Evolutionary conservation across 2,797 vertebrate species (phyloP).

Genomic region (Hydrophis major): DNA sequence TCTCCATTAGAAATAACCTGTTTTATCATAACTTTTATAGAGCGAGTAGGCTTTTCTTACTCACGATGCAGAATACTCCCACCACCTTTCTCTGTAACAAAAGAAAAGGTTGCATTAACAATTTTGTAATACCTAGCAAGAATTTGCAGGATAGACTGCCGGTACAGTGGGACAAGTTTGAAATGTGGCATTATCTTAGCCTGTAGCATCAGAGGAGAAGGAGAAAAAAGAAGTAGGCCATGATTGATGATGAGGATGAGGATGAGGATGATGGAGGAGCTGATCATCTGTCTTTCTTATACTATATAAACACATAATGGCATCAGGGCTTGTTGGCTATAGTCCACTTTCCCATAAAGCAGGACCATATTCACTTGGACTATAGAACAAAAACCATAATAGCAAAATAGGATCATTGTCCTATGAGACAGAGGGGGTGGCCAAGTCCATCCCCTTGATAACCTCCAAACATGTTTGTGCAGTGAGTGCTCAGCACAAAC

Average conservation of each 20-base stretch:
- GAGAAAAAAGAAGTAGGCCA: background rate
- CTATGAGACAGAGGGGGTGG: background rate
- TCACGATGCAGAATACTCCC: background rate
- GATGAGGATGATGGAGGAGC: background rate
- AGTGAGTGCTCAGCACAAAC: background rate
- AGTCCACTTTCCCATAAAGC: background rate
- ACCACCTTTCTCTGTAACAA: background rate
- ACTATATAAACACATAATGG: background rate
- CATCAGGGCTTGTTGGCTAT: background rate
- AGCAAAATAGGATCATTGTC: background rate
- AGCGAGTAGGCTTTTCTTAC: background rate
- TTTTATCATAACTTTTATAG: background rate
- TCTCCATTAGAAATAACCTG: background rate
- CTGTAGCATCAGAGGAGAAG: background rate
- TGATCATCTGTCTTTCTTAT: background rate
- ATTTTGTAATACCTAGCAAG: background rate
- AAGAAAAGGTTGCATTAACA: background rate
- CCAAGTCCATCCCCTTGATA: background rate
- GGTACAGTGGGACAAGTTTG: background rate
- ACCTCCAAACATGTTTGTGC: background rate
- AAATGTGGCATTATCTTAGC: background rate
- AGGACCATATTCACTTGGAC: background rate
- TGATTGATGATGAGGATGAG: background rate
- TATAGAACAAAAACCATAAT: background rate
- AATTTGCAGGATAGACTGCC: background rate